Base-by-base conservation (phyloP, 2,797 vertebrate species). In the Synanceia verrucosa region DNA sequence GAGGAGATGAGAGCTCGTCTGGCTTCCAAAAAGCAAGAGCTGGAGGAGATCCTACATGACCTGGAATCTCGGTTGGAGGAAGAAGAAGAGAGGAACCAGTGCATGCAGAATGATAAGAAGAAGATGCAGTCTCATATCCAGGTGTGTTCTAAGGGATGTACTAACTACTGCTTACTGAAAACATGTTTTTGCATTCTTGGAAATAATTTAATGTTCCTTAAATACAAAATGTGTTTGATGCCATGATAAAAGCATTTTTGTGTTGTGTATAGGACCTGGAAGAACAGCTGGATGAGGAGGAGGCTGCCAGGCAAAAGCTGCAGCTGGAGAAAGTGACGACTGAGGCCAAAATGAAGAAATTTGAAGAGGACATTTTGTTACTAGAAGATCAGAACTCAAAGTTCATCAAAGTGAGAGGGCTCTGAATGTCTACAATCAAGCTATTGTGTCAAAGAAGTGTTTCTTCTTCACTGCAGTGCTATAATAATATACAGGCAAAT, bases 381-480 rank as follows among this genome's bases (percentile, higher is more conserved):
- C 77, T 99, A 4, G 98, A 99, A 88, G 98, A 99, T 92, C 97
- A 99, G 86, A 99, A 98, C 90, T 97, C 97, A 52, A 99, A 99
- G 79, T 97, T 97, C 44, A 76, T 92, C 16, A 99, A 99, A 95
- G 98, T 99, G 73, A 91, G 92, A 21, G 7, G 4, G 0, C 6
- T 31, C 1, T 31, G 39, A 8, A 9, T 5, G 37, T 19, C 33
- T 2, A 7, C 1, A 9, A 2, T 36, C n/a, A 47, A 31, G 10
- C 16, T 18, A 16, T 24, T 24, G 21, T 59, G 11, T 26, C 1
- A 5, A 43, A 21, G 14, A 43, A 12, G 36, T 14, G 29, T 33
- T 36, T 37, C 29, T 31, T 18, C 18, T n/a, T 41, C n/a, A 41
- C 7, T 18, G 5, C 26, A 29, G 26, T 9, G 9, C 39, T 3